Percentiles rank a stretch among this genome's conserved stretches.
Conservation (phyloP, 1,140 invertebrate species). For the Planococcus citri region DNA sequence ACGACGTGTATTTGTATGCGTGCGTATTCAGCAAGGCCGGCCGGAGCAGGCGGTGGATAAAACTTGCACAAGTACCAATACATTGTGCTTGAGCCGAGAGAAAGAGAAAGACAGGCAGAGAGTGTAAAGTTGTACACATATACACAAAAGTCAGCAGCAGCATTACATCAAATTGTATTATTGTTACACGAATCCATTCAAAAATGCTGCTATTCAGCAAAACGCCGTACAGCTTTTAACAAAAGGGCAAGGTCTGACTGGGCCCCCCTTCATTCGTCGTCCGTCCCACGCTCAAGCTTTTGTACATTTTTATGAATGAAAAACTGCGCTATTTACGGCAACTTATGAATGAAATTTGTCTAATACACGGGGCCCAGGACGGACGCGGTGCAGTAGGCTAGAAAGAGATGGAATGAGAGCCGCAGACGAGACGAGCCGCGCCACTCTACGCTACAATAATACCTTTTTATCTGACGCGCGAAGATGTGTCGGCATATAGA, state of each 20-base stretch:
- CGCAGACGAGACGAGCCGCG: no score
- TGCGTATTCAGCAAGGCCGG: no score
- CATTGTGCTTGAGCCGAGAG: constrained; percentile 15
- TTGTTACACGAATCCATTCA: constrained; percentile 20
- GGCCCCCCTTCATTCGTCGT: not conserved
- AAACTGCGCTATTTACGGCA: constrained; percentile 11
- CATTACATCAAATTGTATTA: constrained; percentile 18
- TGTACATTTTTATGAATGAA: constrained; percentile 20
- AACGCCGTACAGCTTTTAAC: constrained; percentile 14
- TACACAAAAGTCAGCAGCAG: constrained; percentile 13
- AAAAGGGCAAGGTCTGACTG: constrained; percentile 14
- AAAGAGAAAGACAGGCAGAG: no score
- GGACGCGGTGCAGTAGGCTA: no score
- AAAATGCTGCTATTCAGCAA: constrained; percentile 17
- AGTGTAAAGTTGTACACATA: constrained; percentile 13
- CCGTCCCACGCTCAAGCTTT: constrained; percentile 12
- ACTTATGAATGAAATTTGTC: constrained; percentile 19
- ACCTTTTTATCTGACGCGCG: constrained; percentile 20
- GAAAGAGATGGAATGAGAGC: no score
- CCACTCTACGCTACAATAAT: constrained; percentile 9
- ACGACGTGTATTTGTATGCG: no score
- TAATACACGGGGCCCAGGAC: not conserved
- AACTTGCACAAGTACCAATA: constrained; percentile 17
- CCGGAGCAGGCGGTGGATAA: not conserved
- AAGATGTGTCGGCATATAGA: not conserved